Percentiles rank a stretch among this genome's conserved stretches.
Evolutionary conservation across 2,888 invertebrate species (phyloP).

Genomic region (Coleophora flavipennella): DNA sequence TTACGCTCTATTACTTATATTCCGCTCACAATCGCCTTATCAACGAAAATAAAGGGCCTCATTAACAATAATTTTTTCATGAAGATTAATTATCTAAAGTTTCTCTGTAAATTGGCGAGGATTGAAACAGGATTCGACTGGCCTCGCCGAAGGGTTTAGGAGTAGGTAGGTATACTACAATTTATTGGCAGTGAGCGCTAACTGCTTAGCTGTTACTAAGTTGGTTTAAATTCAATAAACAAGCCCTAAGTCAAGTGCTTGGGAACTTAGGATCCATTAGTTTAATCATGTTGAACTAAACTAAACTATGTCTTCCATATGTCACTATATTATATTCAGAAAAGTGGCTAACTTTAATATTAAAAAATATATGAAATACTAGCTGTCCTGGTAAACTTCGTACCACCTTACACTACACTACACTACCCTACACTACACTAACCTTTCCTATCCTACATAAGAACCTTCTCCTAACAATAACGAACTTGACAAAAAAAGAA

Average conservation of each 20-base stretch:
- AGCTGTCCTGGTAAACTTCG: too few relatives aligned
- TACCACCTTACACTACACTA: too few relatives aligned
- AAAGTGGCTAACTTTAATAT: too few relatives aligned
- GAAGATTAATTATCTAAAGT: conserved; percentile 15
- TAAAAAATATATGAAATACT: too few relatives aligned
- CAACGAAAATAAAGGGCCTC: conserved; percentile 22
- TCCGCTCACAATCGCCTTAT: conserved; percentile 34
- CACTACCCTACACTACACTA: too few relatives aligned
- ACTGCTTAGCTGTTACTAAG: background rate
- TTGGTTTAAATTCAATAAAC: conserved; percentile 4
- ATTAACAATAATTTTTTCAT: conserved; percentile 18
- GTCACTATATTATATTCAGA: too few relatives aligned
- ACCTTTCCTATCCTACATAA: too few relatives aligned
- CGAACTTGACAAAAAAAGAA: too few relatives aligned
- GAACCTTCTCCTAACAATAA: too few relatives aligned
- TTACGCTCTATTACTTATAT: conserved; percentile 40
- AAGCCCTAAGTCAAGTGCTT: background rate
- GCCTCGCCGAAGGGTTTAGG: background rate
- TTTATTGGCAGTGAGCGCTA: background rate
- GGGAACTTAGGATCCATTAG: too few relatives aligned
- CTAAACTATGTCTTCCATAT: too few relatives aligned
- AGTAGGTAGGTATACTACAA: background rate
- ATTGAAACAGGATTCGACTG: conserved; percentile 2
- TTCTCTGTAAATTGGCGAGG: conserved; percentile 3
- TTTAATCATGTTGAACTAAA: too few relatives aligned